Evolutionary conservation across 2,113 vertebrate species (phyloP), one percentile per base, ranked within the genome.

Genomic region (Vulpes ferrilata): DNA sequence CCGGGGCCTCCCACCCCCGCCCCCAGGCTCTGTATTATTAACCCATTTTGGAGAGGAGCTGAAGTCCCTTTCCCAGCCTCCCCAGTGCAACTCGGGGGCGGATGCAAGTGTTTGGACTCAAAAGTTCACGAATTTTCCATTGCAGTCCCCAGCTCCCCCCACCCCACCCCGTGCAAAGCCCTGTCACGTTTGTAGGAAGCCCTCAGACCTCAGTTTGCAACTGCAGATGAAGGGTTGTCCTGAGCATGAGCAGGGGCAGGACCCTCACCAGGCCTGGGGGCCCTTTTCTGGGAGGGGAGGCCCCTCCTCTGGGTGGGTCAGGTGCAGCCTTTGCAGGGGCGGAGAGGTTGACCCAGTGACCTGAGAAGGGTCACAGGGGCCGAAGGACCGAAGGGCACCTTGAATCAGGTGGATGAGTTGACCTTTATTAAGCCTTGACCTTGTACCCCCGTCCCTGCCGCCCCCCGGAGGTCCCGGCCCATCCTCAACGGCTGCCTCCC

Each of bases 391-490:
- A 71, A 93, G 60, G 65, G 11, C 27, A 88, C 53, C 38, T 88
- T 30, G 53, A 78, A 13, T 71, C 90, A 78, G 30, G 64, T n/a
- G 51, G 57, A 62, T 16, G 60, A 25, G 7, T 27, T 53, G 73
- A 69, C 17, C 22, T 97, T 97, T 97, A 96, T 97, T 98, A 91
- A 95, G 30, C 78, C 38, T 62, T 82, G 71, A 55, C 16, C 0
- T 0, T 60, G 73, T 59, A 17, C 1, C 0, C 60, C 12, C 57
- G 7, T 43, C 43, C 43, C 43, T 1, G 3, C 32, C 32, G 30
- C 53, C 48, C 27, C 48, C 16, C 1, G 8, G 22, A 73, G 85
- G 43, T 30, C 3, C 22, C 30, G 19, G 32, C 32, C 64, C 0
- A 20, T 76, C 48, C 20, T 86, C n/a, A n/a, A n/a, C 30, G 43